Evolutionary conservation across 2,113 vertebrate genomes (phyloP).

Genomic region (Colinus virginianus): DNA sequence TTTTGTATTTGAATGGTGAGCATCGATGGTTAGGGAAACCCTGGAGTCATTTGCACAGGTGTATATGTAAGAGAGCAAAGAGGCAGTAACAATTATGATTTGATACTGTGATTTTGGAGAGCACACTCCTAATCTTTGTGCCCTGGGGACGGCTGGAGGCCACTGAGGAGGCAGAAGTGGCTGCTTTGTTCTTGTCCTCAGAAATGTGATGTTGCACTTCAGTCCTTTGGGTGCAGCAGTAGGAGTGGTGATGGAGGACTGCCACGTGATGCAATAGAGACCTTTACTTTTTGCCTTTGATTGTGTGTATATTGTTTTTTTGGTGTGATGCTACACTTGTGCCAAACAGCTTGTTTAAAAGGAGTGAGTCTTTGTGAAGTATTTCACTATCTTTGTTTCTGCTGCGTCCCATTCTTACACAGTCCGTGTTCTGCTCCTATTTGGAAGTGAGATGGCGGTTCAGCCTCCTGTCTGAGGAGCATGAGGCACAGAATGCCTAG

Average conservation of each 20-base stretch:
- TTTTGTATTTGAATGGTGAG: neutral
- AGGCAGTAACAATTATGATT: neutral
- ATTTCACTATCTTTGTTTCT: neutral
- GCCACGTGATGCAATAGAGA: fast-evolving
- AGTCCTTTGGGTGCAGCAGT: neutral
- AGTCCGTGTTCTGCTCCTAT: neutral
- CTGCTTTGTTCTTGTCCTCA: neutral
- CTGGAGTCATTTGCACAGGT: fast-evolving
- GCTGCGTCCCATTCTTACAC: fast-evolving
- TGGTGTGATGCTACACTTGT: neutral
- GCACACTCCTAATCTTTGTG: fast-evolving
- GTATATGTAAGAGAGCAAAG: neutral
- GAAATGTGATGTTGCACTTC: neutral
- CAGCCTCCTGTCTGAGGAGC: neutral
- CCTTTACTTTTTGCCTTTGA: neutral
- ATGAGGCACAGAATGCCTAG: fast-evolving
- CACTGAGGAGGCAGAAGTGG: neutral
- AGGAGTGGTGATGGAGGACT: neutral
- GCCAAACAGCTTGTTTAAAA: neutral
- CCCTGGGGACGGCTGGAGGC: neutral
- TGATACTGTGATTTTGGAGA: neutral
- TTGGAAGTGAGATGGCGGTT: neutral
- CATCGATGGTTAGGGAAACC: neutral
- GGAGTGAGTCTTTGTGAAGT: fast-evolving
- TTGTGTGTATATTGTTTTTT: neutral